These are phyloP conservation scores for Peucedramus taeniatus DNA, from an alignment of 2,113 vertebrate genomes.

Conservation along the genomic window DNA sequence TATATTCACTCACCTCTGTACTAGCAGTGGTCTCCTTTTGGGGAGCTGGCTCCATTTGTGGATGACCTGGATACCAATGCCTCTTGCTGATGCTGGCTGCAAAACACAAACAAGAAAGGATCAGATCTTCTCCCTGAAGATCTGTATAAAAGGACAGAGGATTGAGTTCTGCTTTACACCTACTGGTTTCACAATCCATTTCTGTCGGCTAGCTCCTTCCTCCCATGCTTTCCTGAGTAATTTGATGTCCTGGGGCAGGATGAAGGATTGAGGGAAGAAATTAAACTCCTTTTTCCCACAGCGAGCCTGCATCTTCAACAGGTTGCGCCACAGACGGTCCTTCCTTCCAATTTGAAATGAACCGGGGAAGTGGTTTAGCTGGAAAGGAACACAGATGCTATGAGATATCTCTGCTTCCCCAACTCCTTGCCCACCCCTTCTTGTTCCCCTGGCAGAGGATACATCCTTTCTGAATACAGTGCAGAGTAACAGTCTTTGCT, in stretches of 20 bases:
- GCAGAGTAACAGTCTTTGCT: neutral
- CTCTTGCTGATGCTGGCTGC: conserved; percentile 94
- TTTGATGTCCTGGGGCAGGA: conserved; percentile 94
- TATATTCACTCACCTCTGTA: conserved; percentile 86
- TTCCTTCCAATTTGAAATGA: conserved; percentile 98
- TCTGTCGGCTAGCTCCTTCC: conserved; percentile 81
- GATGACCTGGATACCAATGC: conserved; percentile 97
- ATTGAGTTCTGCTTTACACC: neutral
- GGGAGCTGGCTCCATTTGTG: conserved; percentile 98
- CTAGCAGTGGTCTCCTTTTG: conserved; percentile 88
- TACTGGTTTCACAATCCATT: conserved; percentile 98
- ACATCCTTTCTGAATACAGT: neutral
- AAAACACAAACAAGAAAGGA: neutral
- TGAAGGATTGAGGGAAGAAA: conserved; percentile 93
- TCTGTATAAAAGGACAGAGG: neutral
- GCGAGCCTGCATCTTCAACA: conserved; percentile 89
- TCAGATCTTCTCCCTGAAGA: neutral
- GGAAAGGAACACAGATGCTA: neutral
- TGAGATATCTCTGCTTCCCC: neutral
- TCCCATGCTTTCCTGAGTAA: conserved; percentile 91
- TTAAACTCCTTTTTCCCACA: conserved; percentile 92
- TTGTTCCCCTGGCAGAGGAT: neutral
- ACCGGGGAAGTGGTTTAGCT: conserved; percentile 98
- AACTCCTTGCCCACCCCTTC: neutral
- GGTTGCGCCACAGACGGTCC: conserved; percentile 93